These are phyloP conservation scores for Trididemnum nubilum DNA, from an alignment of 23 tunicate species.

Conservation along the genomic window DNA sequence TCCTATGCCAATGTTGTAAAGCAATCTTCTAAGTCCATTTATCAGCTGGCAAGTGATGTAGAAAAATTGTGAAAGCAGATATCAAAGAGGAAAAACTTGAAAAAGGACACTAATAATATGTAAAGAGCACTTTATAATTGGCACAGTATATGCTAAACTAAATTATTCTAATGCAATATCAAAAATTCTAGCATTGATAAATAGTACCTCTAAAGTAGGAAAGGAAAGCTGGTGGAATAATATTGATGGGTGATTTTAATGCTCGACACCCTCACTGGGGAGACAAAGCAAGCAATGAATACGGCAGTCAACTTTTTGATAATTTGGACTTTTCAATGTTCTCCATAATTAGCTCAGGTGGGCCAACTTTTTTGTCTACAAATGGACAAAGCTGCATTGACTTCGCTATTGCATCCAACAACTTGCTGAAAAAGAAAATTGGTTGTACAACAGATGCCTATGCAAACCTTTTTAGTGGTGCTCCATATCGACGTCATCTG, in stretches of 20 bases:
- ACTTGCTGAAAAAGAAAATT: too few species aligned
- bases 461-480: background rate
- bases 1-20: too few species aligned
- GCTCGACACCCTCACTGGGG: background rate
- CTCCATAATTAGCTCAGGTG: background rate
- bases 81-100: too few species aligned
- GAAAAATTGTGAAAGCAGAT: too few species aligned
- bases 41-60: too few species aligned
- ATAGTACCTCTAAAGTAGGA: too few species aligned
- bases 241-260: background rate
- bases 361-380: background rate
- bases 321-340: background rate
- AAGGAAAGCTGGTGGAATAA: background rate
- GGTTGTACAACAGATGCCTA: background rate
- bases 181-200: too few species aligned
- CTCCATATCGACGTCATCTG: background rate
- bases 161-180: too few species aligned
- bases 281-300: background rate
- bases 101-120: too few species aligned
- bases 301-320: background rate
- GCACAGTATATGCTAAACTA: too few species aligned
- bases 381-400: background rate
- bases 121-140: too few species aligned
- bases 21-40: too few species aligned
- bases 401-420: background rate